phyloP scores from a whole-genome alignment of 1,140 invertebrate species.

The Drosophila melanogaster region DNA sequence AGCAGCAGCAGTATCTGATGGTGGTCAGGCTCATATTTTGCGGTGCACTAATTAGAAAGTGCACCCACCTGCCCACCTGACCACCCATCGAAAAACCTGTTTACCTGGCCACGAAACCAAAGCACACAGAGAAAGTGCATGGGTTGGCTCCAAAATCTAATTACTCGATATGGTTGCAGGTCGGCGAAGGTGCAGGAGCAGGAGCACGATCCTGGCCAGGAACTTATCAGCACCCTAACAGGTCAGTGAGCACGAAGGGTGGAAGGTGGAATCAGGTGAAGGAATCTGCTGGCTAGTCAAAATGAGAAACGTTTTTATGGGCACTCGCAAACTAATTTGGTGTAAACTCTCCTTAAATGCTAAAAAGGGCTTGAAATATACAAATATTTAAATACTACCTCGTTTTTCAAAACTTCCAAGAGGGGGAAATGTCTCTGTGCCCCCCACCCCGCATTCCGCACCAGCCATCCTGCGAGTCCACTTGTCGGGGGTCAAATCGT shows the following conservation, averaged over 20 bases:
- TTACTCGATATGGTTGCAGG: constrained; percentile 47
- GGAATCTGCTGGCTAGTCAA: background rate
- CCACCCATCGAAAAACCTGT: constrained; percentile 31
- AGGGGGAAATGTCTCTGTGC: background rate
- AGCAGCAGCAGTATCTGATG: constrained; percentile 30
- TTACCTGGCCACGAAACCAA: constrained; percentile 43
- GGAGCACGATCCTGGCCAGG: constrained; percentile 6
- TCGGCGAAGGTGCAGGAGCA: background rate
- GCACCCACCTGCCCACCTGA: background rate
- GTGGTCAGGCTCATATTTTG: constrained; percentile 65
- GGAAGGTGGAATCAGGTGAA: background rate
- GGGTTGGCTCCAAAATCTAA: constrained; percentile 71
- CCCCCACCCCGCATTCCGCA: background rate
- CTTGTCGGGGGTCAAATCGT: constrained; percentile 28
- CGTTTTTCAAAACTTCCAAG: background rate
- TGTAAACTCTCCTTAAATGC: background rate
- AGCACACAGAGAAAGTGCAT: constrained; percentile 37
- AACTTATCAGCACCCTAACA: constrained; percentile 60
- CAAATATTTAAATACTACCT: background rate
- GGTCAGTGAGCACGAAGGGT: constrained; percentile 38
- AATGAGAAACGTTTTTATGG: background rate
- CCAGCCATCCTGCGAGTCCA: background rate
- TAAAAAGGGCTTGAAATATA: background rate
- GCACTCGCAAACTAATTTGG: background rate
- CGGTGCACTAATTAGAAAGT: constrained; percentile 70